These are phyloP conservation scores for Charadrius vociferus DNA, from an alignment of 2,113 vertebrate genomes.

Conservation along the genomic window DNA sequence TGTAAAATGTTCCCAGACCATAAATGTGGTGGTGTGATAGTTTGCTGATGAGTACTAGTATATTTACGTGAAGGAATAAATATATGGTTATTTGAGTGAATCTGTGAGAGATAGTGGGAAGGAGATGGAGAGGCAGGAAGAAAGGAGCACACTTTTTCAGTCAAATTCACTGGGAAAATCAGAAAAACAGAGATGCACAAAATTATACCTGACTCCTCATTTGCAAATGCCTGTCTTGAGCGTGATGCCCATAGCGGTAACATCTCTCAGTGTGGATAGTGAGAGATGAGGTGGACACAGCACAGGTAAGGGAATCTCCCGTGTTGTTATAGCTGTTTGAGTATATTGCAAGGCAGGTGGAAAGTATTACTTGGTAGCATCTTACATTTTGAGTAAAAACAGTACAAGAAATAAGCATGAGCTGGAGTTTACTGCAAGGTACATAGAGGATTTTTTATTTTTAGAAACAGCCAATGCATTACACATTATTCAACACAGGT, in stretches of 20 bases:
- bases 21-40: not conserved
- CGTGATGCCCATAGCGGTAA: not conserved
- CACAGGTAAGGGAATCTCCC: not conserved
- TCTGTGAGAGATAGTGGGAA: not conserved
- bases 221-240: not conserved
- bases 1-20: not conserved
- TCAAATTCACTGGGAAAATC: not conserved
- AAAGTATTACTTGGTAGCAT: not conserved
- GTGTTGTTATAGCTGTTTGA: not conserved
- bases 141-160: not conserved
- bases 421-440: not conserved
- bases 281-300: not conserved
- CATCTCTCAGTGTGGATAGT: not conserved
- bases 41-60: not conserved
- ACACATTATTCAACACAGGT: not conserved
- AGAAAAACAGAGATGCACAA: not conserved
- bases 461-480: not conserved
- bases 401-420: not conserved
- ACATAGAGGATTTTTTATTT: constrained; percentile 11
- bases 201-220: not conserved
- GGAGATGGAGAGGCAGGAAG: not conserved
- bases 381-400: not conserved
- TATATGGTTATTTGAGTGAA: not conserved
- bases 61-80: not conserved
- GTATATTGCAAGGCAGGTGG: not conserved